Base-by-base conservation (phyloP, 2,888 invertebrate genomes). In the Tanypteryx hageni region DNA sequence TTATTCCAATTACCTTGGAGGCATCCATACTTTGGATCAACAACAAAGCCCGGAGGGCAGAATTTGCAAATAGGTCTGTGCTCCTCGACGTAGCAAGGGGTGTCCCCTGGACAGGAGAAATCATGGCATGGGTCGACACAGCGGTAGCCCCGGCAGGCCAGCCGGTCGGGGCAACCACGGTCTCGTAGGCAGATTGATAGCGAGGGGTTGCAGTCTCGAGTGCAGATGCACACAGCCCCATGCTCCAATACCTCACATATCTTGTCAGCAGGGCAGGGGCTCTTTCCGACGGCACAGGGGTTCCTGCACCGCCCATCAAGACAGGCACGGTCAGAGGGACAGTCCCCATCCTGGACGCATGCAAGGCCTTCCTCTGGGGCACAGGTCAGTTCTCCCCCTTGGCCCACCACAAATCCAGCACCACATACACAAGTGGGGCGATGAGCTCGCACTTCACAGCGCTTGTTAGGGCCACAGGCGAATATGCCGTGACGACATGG, bases 61-160 rank as follows among this genome's bases (percentile, higher is more conserved):
- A 98, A 98, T 97, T 98, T 98, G 97, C 99, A 99, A 95, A 98
- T 97, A 94, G 98, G 98, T 96, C 97, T 98, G 96, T 99, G 99
- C 95, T 98, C 98, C 97, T 98, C 98, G 94, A 98, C 98, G 96
- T 97, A 97, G 96, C 99, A 99, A 94, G 98, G 98, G 94, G 98
- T 97, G 95, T 97, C 97, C 94, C 96, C 96, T 94, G 98, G 97
- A 96, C 98, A 98, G 95, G 97, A 97, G 94, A 97, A 97, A 95
- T 97, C 97, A 95, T 96, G 96, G 96, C 98, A 98, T 94, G 98
- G 98, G 96, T 98, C 98, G 96, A 98, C 97, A 95, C 98, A 98
- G 96, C 98, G 97, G 95, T 97, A 98, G 95, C 98, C 98, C 95
- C 97, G 97, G 95, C 98, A 98, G 94, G 98, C 98, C 95, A 97